Evolutionary conservation across 2,113 vertebrate genomes (phyloP), one percentile per base, ranked within the genome.

Genomic region (Oenanthe oenanthe): DNA sequence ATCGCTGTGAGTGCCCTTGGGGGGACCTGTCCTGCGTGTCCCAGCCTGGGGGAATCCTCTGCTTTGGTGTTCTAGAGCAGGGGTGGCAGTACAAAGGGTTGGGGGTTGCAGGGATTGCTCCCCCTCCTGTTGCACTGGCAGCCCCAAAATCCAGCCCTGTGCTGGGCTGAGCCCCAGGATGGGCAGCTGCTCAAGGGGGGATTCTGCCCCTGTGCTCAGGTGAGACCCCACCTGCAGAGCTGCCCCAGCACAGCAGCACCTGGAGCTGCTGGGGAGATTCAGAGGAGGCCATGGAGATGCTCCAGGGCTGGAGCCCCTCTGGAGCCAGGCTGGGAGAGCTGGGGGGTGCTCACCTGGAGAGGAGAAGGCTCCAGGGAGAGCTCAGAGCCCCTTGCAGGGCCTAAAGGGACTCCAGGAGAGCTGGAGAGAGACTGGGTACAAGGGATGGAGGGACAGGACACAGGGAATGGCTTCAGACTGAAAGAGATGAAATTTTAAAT

Each of bases 1-100:
- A 99, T 99, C 42, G 79, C 98, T 0, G 99, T 99, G 97, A 99
- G 99, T 98, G 13, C 4, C 40, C n/a, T 15, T 3, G 24, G 10
- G 45, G 67, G 48, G 9, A 40, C 20, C 6, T 0, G 3, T 29
- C 7, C 2, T 0, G 1, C 10, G 7, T 1, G 17, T 61, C 32
- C 14, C 54, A 51, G 36, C 43, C 0, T 4, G 26, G n/a, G 53
- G 34, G 29, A 58, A 16, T 26, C 21, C 21, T 62, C 19, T 0
- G 0, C 43, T 60, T 32, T 5, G 32, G 60, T 4, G n/a, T 21
- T 50, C 58, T 34, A 31, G 12, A 70, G 40, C 8, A 15, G 1
- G 5, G 20, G 6, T 42, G 53, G 32, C 40, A 40, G 51, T 54
- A 20, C 43, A 48, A 21, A 51, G 34, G 8, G 17, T 38, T 4